Evolutionary conservation across 1,140 invertebrate species (phyloP).

Genomic region (Sarcophaga peregrina): DNA sequence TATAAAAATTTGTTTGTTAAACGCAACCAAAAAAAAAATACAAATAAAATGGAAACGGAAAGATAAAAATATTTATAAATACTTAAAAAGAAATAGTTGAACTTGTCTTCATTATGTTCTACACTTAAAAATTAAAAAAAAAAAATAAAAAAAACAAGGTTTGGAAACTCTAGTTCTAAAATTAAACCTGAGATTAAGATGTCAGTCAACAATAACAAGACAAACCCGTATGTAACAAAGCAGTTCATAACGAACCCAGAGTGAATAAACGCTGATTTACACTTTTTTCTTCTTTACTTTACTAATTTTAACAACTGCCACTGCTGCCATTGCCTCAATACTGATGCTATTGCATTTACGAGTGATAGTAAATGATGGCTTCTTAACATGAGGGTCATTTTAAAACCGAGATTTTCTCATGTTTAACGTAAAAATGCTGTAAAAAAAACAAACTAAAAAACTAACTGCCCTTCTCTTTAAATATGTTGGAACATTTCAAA

Average conservation of each 20-base stretch:
- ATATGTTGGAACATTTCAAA: neutral
- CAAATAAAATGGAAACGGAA: neutral
- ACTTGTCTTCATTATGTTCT: neutral
- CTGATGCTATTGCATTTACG: too few relatives aligned
- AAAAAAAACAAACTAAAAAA: neutral
- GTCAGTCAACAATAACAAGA: neutral
- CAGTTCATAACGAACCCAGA: too few relatives aligned
- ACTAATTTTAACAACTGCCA: slow-evolving; percentile 22
- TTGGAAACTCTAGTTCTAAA: slow-evolving; percentile 2
- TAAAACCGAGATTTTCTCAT: neutral
- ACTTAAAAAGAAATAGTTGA: neutral
- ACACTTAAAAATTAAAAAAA: neutral
- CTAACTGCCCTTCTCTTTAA: slow-evolving; percentile 13
- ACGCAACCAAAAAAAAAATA: neutral
- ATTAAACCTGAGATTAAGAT: slow-evolving; percentile 6
- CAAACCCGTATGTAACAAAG: slow-evolving; percentile 3
- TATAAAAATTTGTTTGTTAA: neutral
- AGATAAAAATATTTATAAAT: slow-evolving; percentile 20
- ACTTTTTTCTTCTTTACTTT: neutral
- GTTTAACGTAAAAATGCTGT: neutral
- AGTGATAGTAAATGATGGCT: slow-evolving; percentile 13
- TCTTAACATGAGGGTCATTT: slow-evolving; percentile 24
- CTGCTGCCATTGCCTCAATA: neutral
- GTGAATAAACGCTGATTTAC: neutral
- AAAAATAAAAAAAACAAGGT: neutral